Conservation (phyloP, 2,888 invertebrate species). For the Keiferia lycopersicella region DNA sequence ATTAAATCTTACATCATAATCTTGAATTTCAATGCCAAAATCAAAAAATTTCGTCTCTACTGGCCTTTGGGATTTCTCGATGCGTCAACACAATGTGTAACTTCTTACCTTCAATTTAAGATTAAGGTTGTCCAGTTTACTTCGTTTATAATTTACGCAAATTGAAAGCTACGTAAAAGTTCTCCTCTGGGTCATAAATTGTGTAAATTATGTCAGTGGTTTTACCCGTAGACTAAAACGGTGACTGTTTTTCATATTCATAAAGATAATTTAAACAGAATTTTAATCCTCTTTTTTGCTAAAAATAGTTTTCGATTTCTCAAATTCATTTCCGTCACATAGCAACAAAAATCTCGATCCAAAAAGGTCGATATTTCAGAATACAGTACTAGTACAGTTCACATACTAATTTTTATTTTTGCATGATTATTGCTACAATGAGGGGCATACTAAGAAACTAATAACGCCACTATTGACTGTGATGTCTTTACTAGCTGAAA, state of each 20-base stretch:
- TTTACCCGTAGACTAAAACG: background rate
- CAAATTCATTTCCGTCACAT: too few species aligned
- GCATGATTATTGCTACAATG: too few species aligned
- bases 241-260: background rate
- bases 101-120: background rate
- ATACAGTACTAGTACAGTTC: too few species aligned
- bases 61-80: background rate
- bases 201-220: slow-evolving; percentile 1
- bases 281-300: background rate
- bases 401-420: too few species aligned
- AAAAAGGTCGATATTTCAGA: too few species aligned
- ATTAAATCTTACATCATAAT: too few species aligned
- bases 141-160: slow-evolving; percentile 4
- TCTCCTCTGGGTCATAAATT: background rate
- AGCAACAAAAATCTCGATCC: too few species aligned
- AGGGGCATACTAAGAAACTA: too few species aligned
- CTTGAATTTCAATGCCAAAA: background rate
- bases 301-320: too few species aligned
- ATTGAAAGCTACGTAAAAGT: background rate
- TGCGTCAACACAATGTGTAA: background rate
- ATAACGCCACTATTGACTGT: too few species aligned
- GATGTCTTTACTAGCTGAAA: too few species aligned
- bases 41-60: background rate
- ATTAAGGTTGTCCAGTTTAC: slow-evolving; percentile 9
- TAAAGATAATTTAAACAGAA: background rate